Conservation (phyloP, 2,113 vertebrate species). For the Fukomys damarensis region DNA sequence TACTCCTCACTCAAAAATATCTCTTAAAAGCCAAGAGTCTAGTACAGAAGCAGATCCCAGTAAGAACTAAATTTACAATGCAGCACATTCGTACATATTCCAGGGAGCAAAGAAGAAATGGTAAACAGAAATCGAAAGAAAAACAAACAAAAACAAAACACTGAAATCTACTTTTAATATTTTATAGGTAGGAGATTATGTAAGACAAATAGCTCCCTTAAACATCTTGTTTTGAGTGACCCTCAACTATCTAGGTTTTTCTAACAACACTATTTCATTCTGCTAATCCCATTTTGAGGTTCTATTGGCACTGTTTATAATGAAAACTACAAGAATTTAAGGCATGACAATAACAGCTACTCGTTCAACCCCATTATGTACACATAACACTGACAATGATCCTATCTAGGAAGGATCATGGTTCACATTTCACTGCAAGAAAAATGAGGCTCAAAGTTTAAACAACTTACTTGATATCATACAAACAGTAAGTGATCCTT, state of each 20-base stretch:
- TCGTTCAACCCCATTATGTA: not conserved
- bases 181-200: not conserved
- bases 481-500: not conserved
- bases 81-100: not conserved
- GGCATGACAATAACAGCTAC: not conserved
- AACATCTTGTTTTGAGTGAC: not conserved
- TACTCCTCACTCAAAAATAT: not conserved
- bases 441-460: not conserved
- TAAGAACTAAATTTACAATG: slow-evolving; percentile 26
- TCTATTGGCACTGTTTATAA: not conserved
- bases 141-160: not conserved
- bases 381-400: not conserved
- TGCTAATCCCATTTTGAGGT: not conserved
- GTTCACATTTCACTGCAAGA: not conserved
- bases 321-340: not conserved
- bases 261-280: not conserved
- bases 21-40: slow-evolving; percentile 34
- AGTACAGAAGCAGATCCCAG: not conserved
- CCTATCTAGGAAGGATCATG: not conserved
- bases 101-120: not conserved
- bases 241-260: not conserved
- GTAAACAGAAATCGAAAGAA: slow-evolving; percentile 9
- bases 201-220: not conserved
- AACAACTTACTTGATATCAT: not conserved
- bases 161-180: not conserved